phyloP scores from a whole-genome alignment of 2,797 vertebrate species.

The Rhodeus uyekii region DNA sequence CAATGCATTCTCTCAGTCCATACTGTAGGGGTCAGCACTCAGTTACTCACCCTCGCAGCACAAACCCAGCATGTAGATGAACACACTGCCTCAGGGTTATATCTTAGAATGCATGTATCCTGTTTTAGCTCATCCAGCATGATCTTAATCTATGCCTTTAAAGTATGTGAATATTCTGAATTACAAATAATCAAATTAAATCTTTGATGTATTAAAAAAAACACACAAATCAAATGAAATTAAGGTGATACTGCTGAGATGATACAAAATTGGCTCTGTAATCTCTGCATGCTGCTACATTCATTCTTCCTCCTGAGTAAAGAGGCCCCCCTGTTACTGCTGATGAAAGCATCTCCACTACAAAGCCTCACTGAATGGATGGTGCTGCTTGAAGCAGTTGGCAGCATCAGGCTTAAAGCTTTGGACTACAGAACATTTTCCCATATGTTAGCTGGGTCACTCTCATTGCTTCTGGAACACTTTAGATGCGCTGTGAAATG shows the following conservation, averaged over 20 bases:
- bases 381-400: not conserved
- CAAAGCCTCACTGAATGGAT: slow-evolving; percentile 6
- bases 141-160: not conserved
- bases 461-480: slow-evolving; percentile 30
- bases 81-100: slow-evolving; percentile 42
- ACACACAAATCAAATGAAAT: not conserved
- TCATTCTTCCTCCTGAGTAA: not conserved
- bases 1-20: slow-evolving; percentile 37
- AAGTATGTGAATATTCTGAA: not conserved
- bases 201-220: not conserved
- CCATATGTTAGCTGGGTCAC: slow-evolving; percentile 42
- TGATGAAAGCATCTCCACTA: slow-evolving; percentile 25
- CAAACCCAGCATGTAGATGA: slow-evolving; percentile 36
- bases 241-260: not conserved
- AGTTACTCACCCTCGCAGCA: slow-evolving; percentile 52
- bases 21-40: slow-evolving; percentile 55
- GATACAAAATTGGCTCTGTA: not conserved
- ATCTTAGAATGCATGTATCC: not conserved
- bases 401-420: slow-evolving; percentile 16
- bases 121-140: slow-evolving; percentile 9
- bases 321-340: slow-evolving; percentile 11
- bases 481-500: slow-evolving; percentile 18
- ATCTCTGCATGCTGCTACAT: not conserved
- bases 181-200: slow-evolving; percentile 1
- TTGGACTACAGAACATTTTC: slow-evolving; percentile 33